Base-by-base conservation (phyloP, 2,797 vertebrate genomes). In the Phalloptychus januarius region DNA sequence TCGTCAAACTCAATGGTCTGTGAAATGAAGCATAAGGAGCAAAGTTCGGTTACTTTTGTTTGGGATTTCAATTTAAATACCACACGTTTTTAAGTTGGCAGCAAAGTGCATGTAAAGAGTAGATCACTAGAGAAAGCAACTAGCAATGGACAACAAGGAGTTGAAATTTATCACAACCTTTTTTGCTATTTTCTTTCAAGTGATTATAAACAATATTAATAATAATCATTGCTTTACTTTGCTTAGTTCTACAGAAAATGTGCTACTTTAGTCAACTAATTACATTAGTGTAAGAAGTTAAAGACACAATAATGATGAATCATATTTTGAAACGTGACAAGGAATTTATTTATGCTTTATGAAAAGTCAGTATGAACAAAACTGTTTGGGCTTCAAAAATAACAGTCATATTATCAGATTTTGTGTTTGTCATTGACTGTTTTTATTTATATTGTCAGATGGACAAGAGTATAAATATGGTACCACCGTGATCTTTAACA, bases 1-100 rank as follows among this genome's bases (percentile, higher is more conserved):
- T 99, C 98, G 4, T 99, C 98, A 78, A 99, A 99, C 83, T 99
- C 98, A 8, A 99, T 99, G 0, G 97, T 99, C 98, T 99, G 92
- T 54, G 16, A 77, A 71, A 45, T 5, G 65, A 79, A 84, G 56
- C 36, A 70, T 13, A 7, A 45, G 56, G 3, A 36, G 56, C 1
- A 16, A 25, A 63, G 58, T 72, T 23, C 23, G 54, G 45, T 78
- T 42, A 63, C 12, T 67, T n/a, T 48, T 33, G 74, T 63, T 23
- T 42, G 31, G 54, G 56, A 63, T 48, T 58, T 52, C 4, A 20
- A 52, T 28, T 16, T 12, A 45, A 79, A 71, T 28, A 56, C 54
- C 28, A 31, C 15, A 8, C 8, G 4, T 16, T 70, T 69, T 45
- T 0, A 69, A 75, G 2, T 8, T 25, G 25, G 42, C 36, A 72